Conservation (phyloP, 1,140 invertebrate genomes). For the Wiebesia pumilae region DNA sequence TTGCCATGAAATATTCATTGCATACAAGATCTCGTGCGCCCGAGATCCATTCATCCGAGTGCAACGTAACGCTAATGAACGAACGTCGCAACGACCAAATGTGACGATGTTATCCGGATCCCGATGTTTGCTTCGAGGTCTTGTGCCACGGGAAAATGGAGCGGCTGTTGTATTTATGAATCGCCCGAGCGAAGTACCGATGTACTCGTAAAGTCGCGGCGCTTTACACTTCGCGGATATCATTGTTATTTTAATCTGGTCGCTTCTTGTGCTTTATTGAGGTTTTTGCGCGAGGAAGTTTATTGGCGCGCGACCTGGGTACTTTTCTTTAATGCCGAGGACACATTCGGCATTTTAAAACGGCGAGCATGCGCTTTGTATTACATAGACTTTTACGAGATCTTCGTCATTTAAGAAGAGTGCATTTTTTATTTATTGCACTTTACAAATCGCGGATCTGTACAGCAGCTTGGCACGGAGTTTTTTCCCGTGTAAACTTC, state of each 20-base stretch:
- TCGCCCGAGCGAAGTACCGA: neutral
- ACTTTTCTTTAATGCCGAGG: neutral
- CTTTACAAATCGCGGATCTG: neutral
- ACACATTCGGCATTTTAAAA: neutral
- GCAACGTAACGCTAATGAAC: neutral
- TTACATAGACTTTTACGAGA: neutral
- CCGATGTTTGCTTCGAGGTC: neutral
- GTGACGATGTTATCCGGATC: neutral
- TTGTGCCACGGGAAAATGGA: neutral
- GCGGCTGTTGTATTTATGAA: neutral
- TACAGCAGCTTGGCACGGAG: neutral
- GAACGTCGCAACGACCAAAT: neutral
- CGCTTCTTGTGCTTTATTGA: neutral
- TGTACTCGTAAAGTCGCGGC: neutral
- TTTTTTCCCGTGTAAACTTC: too few species aligned
- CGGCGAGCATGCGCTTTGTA: neutral
- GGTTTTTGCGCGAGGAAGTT: neutral
- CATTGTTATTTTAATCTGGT: neutral
- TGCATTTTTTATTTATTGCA: neutral
- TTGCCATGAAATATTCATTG: neutral
- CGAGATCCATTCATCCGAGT: neutral
- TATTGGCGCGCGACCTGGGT: neutral
- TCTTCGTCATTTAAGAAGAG: neutral
- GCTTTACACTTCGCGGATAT: neutral
- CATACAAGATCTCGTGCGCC: neutral